Base-by-base conservation (phyloP, 2,888 invertebrate species). In the Ennomos quercinarius region DNA sequence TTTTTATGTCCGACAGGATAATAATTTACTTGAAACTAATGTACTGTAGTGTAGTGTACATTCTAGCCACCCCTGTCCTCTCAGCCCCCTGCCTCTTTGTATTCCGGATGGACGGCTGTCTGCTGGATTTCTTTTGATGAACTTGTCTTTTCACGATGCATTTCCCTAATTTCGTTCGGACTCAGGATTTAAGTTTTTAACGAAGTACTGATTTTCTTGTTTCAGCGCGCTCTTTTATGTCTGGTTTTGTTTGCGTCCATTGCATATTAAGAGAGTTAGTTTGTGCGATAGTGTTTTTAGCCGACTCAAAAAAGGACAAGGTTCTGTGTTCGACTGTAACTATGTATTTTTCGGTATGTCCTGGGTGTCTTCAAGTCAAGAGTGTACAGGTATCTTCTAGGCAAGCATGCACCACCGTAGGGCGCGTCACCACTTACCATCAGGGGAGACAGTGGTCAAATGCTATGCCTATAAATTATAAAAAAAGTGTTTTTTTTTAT, bases 91-190 rank as follows among this genome's bases (percentile, higher is more conserved):
- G 55, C 75, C 77, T 72, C 84, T 91, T 88, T 88, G 87, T 91
- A 91, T 91, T 91, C 91, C 34, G 46, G 83, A 81, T 80, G 79
- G 74, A 76, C 76, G 71, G 64, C 82, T 84, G 86, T 83, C 86
- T 82, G 72, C 71, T 82, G 81, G 87, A 83, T 87, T 89, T 87
- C 91, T 91, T 91, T 91, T 91, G 91, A 91, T 89, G 91, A 91
- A 84, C 84, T 83, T 78, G 77, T 72, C 74, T 76, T 67, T 72
- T 67, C 57, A 64, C 51, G 64, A 79, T 80, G 80, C 81, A 79
- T 74, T 78, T 79, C 74, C 73, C 74, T 80, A 78, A 80, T 80
- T 80, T 71, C 64, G 60, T 66, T 57, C 54, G 43, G 57, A 52
- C 53, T 46, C 49, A 44, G 57, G 52, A 55, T 41, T 44, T 43